Evolutionary conservation across 2,113 vertebrate genomes (phyloP).

Genomic region (Eubucco bourcierii): DNA sequence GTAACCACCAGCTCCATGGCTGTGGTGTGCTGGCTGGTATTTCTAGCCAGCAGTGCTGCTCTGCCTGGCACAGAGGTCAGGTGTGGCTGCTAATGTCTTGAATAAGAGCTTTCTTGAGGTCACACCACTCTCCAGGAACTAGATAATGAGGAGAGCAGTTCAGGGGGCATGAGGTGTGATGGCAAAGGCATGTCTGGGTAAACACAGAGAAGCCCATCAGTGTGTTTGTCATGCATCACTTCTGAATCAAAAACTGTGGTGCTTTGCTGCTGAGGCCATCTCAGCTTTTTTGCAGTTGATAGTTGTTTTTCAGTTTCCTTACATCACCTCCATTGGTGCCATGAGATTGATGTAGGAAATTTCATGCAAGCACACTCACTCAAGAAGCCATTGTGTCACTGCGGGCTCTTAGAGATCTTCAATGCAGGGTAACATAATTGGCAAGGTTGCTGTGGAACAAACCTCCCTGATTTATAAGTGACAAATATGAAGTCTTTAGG

Average conservation of each 20-base stretch:
- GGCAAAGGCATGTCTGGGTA: background rate
- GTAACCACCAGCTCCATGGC: background rate
- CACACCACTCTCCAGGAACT: background rate
- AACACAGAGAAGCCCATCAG: background rate
- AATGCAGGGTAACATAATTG: background rate
- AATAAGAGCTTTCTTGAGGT: background rate
- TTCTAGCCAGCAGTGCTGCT: background rate
- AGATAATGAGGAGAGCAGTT: background rate
- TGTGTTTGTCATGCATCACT: background rate
- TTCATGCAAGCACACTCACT: background rate
- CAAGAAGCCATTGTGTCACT: conserved; percentile 34
- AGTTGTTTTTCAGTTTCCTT: conserved; percentile 3
- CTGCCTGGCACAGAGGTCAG: background rate
- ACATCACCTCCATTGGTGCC: conserved; percentile 20
- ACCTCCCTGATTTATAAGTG: conserved; percentile 16
- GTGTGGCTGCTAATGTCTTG: background rate
- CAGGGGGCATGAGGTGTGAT: too few relatives aligned
- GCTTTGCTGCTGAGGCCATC: background rate
- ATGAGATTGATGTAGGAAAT: conserved; percentile 49
- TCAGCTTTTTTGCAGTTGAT: background rate
- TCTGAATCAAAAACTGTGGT: background rate
- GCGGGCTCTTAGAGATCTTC: background rate
- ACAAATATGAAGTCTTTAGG: conserved; percentile 59
- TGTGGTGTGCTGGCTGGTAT: background rate
- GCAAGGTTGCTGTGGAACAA: conserved; percentile 41